Base-by-base conservation (phyloP, 2,113 vertebrate genomes). In the Chloropsis cyanopogon region DNA sequence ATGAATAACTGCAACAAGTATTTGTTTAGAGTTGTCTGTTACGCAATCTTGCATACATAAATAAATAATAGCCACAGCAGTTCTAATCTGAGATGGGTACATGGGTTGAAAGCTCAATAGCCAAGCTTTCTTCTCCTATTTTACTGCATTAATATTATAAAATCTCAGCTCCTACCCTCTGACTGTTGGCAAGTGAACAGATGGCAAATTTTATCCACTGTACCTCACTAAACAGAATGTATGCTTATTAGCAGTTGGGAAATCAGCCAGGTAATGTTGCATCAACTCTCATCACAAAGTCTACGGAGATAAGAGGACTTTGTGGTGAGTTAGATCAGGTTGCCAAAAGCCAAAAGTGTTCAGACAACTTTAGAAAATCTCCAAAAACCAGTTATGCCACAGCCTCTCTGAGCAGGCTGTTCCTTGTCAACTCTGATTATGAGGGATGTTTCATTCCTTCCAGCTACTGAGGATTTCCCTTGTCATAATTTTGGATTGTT, bases 201-300 rank as follows among this genome's bases (percentile, higher is more conserved):
- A 95, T 94, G 96, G 93, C 50, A 90, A 57, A 90, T 86, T 96
- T 93, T 69, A 90, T 53, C 70, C 79, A 53, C 49, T 85, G 66
- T 87, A 93, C 78, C 78, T 92, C 57, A 26, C 85, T 71, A 65
- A 82, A 88, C 63, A 87, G 44, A 87, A 65, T 63, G 56, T 46
- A 78, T 89, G 69, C 77, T 77, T 84, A 24, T 91, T 86, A 91
- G 86, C 81, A 65, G 85, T 52, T 87, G 87, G 78, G 95, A 87
- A 85, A 76, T 82, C 73, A 91, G 93, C 90, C 84, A 95, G 61
- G 46, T 89, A 52, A 87, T 25, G 65, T 66, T 42, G 72, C 60
- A 88, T 84, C 60, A 46, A 39, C 47, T 70, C 81, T 64, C 81
- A 56, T 54, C 52, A 86, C 77, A 78, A 71, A 91, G 69, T 39